Base-by-base conservation (phyloP, 1,140 invertebrate species). In the Aphidius ervi region DNA sequence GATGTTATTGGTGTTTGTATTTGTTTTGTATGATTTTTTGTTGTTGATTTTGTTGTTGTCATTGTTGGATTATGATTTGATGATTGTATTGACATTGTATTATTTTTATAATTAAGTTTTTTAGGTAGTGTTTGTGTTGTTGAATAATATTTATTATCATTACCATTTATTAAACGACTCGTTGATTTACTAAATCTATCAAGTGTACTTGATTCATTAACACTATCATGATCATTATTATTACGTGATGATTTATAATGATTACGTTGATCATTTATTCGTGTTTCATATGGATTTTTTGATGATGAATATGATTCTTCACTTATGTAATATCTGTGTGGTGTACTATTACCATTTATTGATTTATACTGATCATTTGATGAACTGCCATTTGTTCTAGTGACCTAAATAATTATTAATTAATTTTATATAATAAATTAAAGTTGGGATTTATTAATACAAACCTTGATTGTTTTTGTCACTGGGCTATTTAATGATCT, bases 141-240 rank as follows among this genome's bases (percentile, higher is more conserved):
- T n/a, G 87, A 82, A 20, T 79, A 74, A 61, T 87, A 84, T 46
- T 84, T 78, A 45, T 78, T 76, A 16, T 77, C 76, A 67, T 83
- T 80, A 54, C 77, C 73, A 60, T 82, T 81, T 59, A 81, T 81
- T 61, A 92, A 75, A 49, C 88, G 82, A 67, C 88, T 84, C 16
- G 88, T 88, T 0, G 87, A 89, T 74, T 90, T 91, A 81, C 89
- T 92, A 78, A 90, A 87, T 60, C 91, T 84, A 46, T 88, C 89
- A 61, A 93, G 78, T 3, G 90, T 75, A 60, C 65, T 72, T 58
- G 74, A 70, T 23, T 61, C 63, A 20, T 64, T 59, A 59, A 73
- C 4, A 31, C 16, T 16, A 16, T 16, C 75, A 68, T 65, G 73
- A 73, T 63, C 53, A 20, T 64, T 57, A 64, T 53, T 58, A 58